Evolutionary conservation across 2,888 invertebrate species (phyloP).

Genomic region (Cataglyphis livida): DNA sequence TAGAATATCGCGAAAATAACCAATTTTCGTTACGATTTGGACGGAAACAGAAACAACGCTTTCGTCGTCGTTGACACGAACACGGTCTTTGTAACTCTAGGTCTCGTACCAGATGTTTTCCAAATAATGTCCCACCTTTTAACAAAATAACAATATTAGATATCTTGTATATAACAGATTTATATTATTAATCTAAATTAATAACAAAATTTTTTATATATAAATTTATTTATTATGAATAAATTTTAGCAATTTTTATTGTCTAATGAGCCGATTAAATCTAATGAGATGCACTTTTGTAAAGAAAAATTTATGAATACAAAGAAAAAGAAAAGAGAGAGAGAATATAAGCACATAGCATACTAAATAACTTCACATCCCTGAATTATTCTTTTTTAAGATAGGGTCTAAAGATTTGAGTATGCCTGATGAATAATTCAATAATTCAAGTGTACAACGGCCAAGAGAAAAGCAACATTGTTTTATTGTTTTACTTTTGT

Average conservation of each 20-base stretch:
- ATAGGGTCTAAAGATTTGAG: conserved; percentile 63
- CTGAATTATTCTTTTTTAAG: conserved; percentile 71
- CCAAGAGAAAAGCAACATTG: conserved; percentile 66
- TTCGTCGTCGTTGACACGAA: conserved; percentile 95
- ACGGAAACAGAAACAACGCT: conserved; percentile 96
- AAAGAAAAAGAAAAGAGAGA: conserved; percentile 54
- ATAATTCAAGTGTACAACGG: conserved; percentile 67
- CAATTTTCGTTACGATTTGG: conserved; percentile 97
- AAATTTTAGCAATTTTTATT: background rate
- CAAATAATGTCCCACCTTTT: conserved; percentile 96
- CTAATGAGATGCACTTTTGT: conserved; percentile 43
- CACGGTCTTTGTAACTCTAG: conserved; percentile 97
- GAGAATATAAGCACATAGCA: conserved; percentile 66
- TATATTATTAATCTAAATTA: background rate
- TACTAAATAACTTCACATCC: conserved; percentile 67
- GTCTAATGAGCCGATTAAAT: background rate
- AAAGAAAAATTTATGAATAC: conserved; percentile 57
- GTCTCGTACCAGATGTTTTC: conserved; percentile 97
- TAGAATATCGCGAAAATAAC: conserved; percentile 98
- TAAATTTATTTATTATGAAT: background rate
- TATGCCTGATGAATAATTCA: conserved; percentile 77
- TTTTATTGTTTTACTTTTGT: conserved; percentile 62
- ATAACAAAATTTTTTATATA: background rate
- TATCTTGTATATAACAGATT: background rate
- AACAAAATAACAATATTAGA: conserved; percentile 7